These are phyloP conservation scores for Alviniconcha marisindica DNA, from an alignment of 1,140 invertebrate species.

Conservation along the genomic window DNA sequence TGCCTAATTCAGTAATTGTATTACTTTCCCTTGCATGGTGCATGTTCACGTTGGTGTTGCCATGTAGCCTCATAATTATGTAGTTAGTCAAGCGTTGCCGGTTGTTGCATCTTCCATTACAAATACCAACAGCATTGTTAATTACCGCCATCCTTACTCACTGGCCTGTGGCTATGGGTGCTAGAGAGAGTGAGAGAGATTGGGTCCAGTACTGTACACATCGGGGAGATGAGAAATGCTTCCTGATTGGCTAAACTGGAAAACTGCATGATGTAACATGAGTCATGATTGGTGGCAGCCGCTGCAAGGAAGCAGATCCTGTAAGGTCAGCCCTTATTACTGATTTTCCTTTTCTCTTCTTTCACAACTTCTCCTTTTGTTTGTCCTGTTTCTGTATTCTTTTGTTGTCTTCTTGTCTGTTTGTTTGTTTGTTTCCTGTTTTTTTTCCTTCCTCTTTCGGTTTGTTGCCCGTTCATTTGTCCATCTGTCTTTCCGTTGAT, in stretches of 20 bases:
- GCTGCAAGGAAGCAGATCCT: neutral
- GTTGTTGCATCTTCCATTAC: too few species aligned
- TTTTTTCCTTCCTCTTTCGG: neutral
- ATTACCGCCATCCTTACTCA: neutral
- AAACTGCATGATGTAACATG: slow-evolving; percentile 21
- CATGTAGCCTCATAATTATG: too few species aligned
- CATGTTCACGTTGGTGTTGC: too few species aligned
- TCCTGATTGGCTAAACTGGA: slow-evolving; percentile 24
- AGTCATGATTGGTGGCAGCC: slow-evolving; percentile 27
- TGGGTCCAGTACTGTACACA: neutral
- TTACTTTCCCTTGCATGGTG: too few species aligned
- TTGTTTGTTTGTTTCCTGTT: slow-evolving; percentile 22
- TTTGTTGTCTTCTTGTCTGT: slow-evolving; percentile 14
- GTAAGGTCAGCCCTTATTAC: slow-evolving; percentile 20
- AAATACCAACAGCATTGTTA: neutral
- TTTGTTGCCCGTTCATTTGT: too few species aligned
- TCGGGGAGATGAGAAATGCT: slow-evolving; percentile 23
- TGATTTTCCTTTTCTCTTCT: too few species aligned
- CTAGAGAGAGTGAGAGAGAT: neutral
- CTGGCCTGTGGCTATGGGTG: slow-evolving; percentile 14
- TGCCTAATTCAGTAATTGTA: too few species aligned
- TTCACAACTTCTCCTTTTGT: neutral
- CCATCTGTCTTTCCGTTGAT: too few species aligned
- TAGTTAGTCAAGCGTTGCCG: too few species aligned
- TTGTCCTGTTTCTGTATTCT: neutral